These are phyloP conservation scores for Papilio polyxenes DNA, from an alignment of 1,140 invertebrate genomes.

Conservation along the genomic window DNA sequence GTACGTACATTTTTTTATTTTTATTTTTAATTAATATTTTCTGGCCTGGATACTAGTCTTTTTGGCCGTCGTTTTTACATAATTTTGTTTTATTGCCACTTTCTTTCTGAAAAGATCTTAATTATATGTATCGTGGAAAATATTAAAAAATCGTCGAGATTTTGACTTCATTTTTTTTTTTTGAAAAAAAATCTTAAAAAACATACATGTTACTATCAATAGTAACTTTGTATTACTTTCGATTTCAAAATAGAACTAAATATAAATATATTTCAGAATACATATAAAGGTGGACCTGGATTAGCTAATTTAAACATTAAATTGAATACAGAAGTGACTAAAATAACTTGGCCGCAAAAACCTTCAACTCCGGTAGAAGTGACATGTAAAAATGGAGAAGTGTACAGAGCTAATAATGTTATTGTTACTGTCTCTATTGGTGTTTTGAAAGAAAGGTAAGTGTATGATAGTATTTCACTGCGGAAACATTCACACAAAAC, in stretches of 20 bases:
- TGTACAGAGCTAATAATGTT: constrained; percentile 82
- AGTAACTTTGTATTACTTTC: not conserved
- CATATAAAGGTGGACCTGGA: constrained; percentile 61
- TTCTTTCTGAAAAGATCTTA: too few relatives aligned
- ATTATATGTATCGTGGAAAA: too few relatives aligned
- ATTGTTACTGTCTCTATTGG: constrained; percentile 87
- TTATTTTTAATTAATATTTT: too few relatives aligned
- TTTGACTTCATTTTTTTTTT: too few relatives aligned
- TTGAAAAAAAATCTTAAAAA: too few relatives aligned
- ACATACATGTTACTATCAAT: too few relatives aligned
- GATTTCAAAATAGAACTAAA: not conserved
- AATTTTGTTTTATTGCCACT: too few relatives aligned
- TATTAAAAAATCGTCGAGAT: too few relatives aligned
- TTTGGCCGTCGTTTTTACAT: too few relatives aligned
- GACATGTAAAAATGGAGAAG: constrained; percentile 80
- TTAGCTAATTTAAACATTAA: constrained; percentile 57
- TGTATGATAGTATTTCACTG: not conserved
- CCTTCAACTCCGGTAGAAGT: constrained; percentile 59
- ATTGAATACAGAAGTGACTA: constrained; percentile 59
- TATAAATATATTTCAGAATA: constrained; percentile 53
- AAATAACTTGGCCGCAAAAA: constrained; percentile 55
- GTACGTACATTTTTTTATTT: too few relatives aligned
- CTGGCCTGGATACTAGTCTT: too few relatives aligned
- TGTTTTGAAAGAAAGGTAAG: constrained; percentile 83
- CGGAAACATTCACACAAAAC: too few relatives aligned